phyloP scores from a whole-genome alignment of 2,888 invertebrate species.

The Sarcophaga rosellei region DNA sequence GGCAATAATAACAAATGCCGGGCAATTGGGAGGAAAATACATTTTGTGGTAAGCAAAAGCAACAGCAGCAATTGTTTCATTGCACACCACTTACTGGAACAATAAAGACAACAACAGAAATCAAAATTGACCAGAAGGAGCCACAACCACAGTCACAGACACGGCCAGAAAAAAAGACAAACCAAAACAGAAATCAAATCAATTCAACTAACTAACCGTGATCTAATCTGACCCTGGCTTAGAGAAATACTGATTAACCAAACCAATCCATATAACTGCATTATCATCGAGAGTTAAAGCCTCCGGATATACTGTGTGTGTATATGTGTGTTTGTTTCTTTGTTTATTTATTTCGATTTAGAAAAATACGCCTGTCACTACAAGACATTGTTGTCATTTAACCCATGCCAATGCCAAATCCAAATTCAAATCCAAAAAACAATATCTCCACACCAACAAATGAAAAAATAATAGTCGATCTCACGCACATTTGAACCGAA shows the following conservation, averaged over 20 bases:
- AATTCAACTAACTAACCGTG: not conserved
- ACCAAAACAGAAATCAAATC: not conserved
- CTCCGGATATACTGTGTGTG: conserved; percentile 53
- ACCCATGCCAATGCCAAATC: conserved; percentile 8
- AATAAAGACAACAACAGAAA: conserved; percentile 17
- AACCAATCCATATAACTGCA: no score
- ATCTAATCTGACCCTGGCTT: conserved; percentile 15
- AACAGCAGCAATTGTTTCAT: conserved; percentile 70
- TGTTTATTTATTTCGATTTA: conserved; percentile 14
- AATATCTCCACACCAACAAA: not conserved
- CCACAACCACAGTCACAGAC: conserved; percentile 47
- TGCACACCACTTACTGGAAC: no score
- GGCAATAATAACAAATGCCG: no score
- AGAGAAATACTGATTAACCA: not conserved
- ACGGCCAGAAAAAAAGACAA: not conserved
- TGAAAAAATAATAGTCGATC: conserved; percentile 38
- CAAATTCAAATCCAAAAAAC: not conserved
- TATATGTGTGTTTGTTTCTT: not conserved
- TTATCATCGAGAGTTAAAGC: not conserved
- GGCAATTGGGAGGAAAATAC: conserved; percentile 15
- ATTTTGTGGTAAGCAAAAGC: conserved; percentile 73
- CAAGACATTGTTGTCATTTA: conserved; percentile 58
- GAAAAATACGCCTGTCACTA: conserved; percentile 53
- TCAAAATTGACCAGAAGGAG: conserved; percentile 63
- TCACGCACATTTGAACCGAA: conserved; percentile 58